phyloP scores from a whole-genome alignment of 1,140 invertebrate genomes.

The Odontomachus brunneus region DNA sequence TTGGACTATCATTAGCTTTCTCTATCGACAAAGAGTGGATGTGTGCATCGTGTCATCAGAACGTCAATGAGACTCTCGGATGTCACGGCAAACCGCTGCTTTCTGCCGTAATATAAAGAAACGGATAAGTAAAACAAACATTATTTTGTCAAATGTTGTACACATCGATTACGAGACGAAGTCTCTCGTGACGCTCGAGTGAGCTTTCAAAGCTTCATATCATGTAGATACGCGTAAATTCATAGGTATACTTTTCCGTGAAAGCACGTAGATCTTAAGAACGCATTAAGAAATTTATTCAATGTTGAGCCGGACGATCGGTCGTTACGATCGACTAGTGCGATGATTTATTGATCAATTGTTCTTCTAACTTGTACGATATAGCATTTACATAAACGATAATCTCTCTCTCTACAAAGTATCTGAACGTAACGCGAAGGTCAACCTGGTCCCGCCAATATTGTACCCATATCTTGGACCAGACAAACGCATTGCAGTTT shows the following conservation, averaged over 20 bases:
- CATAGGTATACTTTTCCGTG: conserved; percentile 49
- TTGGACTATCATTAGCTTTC: conserved; percentile 9
- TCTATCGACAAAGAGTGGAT: background rate
- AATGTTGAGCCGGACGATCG: conserved; percentile 45
- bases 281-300: conserved; percentile 59
- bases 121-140: background rate
- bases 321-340: conserved; percentile 1
- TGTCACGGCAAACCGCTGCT: conserved; percentile 5
- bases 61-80: background rate
- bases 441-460: background rate
- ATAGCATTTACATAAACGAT: conserved; percentile 16
- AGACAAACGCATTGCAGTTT: background rate
- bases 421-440: background rate
- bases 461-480: conserved; percentile 1
- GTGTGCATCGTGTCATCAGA: background rate
- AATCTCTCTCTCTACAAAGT: background rate
- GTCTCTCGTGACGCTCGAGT: conserved; percentile 20
- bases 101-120: background rate
- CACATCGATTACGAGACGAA: background rate
- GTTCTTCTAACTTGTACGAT: conserved; percentile 48
- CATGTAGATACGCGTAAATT: conserved; percentile 64
- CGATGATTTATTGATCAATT: conserved; percentile 41
- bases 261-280: conserved; percentile 47
- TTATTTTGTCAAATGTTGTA: conserved; percentile 51
- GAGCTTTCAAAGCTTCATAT: conserved; percentile 68